Evolutionary conservation across 2,797 vertebrate genomes (phyloP), one percentile per base, ranked within the genome.

Genomic region (Danio tinwini): DNA sequence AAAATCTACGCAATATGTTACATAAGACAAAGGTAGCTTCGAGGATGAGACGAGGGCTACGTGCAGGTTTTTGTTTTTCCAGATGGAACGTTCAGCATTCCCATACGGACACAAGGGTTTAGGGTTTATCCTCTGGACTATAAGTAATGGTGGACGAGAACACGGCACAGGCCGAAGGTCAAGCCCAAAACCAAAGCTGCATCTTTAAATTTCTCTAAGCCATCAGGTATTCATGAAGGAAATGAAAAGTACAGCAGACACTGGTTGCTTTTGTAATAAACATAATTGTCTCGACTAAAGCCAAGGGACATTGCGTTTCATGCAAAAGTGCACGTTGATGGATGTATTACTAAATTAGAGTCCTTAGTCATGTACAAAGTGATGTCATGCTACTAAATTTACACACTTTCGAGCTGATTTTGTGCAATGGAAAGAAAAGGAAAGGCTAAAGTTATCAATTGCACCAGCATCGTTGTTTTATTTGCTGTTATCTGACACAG

Each of bases 231-330:
- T 49, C 56, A 12, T 55, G 64, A 45, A 81, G 81, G 74, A 81
- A 82, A 81, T 82, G 67, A 86, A 82, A 29, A 72, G 49, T 49
- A 49, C 52, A 74, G 62, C 59, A 45, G 49, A 16, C 19, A 67
- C n/a, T 40, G 44, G 21, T 44, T 78, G 7, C 58, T 69, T 78
- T 62, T 70, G 56, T 65, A 74, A 74, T 77, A 81, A 83, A 81
- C 50, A 40, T 37, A 73, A 73, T 63, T 59, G 55, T 49, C 17
- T 61, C 50, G 49, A 53, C 55, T 63, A 13, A 75, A 81, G 61
- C 37, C 42, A 39, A 52, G 49, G 70, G 70, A 74, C 63, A 70
- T 75, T 76, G 67, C 29, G 65, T 71, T 70, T 62, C 44, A 39
- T 49, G 39, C 69, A 42, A 12, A 68, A 42, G 50, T n/a, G 67